Evolutionary conservation across 2,888 invertebrate genomes (phyloP), one percentile per base, ranked within the genome.

Genomic region (Petrophora chlorosata): DNA sequence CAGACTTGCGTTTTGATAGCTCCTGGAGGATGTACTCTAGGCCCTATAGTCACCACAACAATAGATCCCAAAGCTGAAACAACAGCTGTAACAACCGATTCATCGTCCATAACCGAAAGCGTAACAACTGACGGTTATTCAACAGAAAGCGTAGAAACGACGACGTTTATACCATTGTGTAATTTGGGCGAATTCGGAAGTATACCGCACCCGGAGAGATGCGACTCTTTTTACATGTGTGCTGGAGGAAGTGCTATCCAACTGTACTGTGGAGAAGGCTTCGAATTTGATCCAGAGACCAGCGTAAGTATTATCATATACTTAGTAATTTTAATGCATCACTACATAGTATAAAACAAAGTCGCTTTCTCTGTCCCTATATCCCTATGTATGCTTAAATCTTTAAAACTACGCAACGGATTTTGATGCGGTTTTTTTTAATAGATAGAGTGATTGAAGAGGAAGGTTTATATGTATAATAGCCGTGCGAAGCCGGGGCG

Each of bases 211-310:
- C 76, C 79, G 0, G 48, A 59, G 2, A 19, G 38, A 2, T 82
- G 81, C 30, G 58, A 72, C 12, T 58, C 67, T 0, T 81, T 75
- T 51, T 78, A 57, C 35, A 60, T 73, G 63, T 82, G 82, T 38
- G 47, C 66, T 0, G 71, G 61, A 0, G 79, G 79, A 0, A 42
- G 56, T 1, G 58, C 73, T 0, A 53, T 71, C 5, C 63, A 59
- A 5, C 33, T 76, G 0, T 61, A 36, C 25, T 80, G 81, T 28
- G 45, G 58, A 0, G 49, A 52, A 3, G 73, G 70, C 3, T 67
- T 67, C 10, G 79, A 80, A 43, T 79, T 69, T 14, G 28, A 39
- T 13, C 28, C 39, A 13, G 39, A 2, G 2, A 8, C 17, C 0
- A 39, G 9, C 3, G 39, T 39, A 5, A 39, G 39, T 39, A 28